Conservation (phyloP, 2,797 vertebrate species). For the Leptoclinus maculatus region DNA sequence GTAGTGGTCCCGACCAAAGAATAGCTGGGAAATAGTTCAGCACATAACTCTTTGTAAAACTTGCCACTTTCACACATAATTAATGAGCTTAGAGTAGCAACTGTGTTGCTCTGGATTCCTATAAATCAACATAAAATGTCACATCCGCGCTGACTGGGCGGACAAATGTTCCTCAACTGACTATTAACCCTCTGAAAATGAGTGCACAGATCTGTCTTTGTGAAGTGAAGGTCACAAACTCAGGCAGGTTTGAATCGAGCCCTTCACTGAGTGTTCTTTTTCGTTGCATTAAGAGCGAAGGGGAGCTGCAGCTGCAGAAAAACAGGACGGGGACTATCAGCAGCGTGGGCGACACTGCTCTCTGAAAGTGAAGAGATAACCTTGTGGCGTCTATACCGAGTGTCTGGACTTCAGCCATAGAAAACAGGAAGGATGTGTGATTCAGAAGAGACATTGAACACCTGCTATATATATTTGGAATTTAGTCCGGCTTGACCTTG, state of each 20-base stretch:
- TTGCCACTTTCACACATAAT: not conserved
- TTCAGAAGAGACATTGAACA: conserved; percentile 45
- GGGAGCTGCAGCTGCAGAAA: conserved; percentile 28
- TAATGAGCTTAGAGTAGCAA: not conserved
- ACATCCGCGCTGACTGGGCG: not conserved
- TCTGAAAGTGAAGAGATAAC: conserved; percentile 64
- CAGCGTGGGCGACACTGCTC: conserved; percentile 43
- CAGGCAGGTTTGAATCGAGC: not conserved
- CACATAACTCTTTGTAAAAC: not conserved
- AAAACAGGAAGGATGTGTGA: conserved; percentile 69
- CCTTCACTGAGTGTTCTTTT: not conserved
- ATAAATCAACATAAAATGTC: conserved; percentile 11
- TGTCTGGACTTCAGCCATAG: conserved; percentile 53
- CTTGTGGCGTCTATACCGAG: conserved; percentile 57
- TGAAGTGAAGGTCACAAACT: conserved; percentile 12
- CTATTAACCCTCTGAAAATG: conserved; percentile 9
- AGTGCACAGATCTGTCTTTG: not conserved
- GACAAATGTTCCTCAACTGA: not conserved
- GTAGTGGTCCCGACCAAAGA: not conserved
- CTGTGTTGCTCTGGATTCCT: not conserved
- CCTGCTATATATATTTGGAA: conserved; percentile 36
- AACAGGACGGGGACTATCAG: conserved; percentile 61
- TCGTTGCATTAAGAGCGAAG: not conserved
- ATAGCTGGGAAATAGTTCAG: not conserved
- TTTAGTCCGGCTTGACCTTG: not conserved